Base-by-base conservation (phyloP, 2,888 invertebrate species). In the Rhamphomyia laevipes region DNA sequence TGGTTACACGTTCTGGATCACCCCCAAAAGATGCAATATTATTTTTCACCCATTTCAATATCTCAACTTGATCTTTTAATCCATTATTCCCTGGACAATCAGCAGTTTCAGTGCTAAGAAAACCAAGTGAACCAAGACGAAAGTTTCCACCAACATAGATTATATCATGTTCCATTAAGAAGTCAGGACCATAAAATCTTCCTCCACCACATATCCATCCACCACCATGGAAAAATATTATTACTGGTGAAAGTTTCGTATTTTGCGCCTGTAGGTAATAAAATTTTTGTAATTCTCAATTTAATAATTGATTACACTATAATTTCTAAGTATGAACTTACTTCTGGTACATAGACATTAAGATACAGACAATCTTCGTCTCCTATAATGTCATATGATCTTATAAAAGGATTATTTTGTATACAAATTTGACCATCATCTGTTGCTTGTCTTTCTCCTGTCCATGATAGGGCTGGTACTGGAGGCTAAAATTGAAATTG, bases 351-450 rank as follows among this genome's bases (percentile, higher is more conserved):
- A 53, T 77, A 78, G 4, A 78, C 74, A 73, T 91, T 91, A 5
- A 92, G 70, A 56, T 86, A 89, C 3, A 92, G 74, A 60, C 91
- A 92, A 66, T 92, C 88, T 67, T 92, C 91, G 53, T 73, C 75
- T 0, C 88, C 88, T 43, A 78, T 77, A 38, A 85, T 76, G 17
- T 75, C 70, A 43, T 75, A 67, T 53, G 82, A 77, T 21, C 82
- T 73, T 1, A 76, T 71, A 62, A 81, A 85, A 1, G 83, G 80
- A 63, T 86, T 84, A 31, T 82, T 74, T 65, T 92, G 91, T 1
- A 84, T 82, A 63, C 91, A 92, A 4, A 81, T 74, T 0, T 81
- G 77, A 11, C 82, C 76, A 54, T 79, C 80, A 48, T 75, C 71
- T 0, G 80, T 77, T 0, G 82, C 87, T 53, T 82, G 73, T 47